A percentile compares a stretch with the other conserved stretches of the same genome.
Evolutionary conservation across 2,888 invertebrate species (phyloP).

Genomic region (Heliconius hortense): DNA sequence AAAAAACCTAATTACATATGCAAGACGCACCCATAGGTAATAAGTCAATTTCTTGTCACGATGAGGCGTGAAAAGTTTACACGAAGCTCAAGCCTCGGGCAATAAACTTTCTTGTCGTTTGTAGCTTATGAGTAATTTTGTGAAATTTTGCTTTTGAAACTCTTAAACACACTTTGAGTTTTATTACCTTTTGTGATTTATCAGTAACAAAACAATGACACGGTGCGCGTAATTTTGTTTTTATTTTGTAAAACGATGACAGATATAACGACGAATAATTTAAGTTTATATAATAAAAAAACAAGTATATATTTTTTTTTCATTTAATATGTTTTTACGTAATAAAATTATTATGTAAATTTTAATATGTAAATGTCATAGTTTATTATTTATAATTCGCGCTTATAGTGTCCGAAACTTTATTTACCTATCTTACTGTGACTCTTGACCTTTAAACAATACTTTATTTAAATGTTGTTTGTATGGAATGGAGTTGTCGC

Average conservation of each 20-base stretch:
- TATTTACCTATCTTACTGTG: slow-evolving; percentile 12
- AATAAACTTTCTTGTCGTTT: slow-evolving; percentile 57
- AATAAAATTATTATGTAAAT: not conserved
- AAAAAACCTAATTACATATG: slow-evolving; percentile 38
- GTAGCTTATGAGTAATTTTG: slow-evolving; percentile 19
- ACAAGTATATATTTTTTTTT: no score
- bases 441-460: slow-evolving; percentile 17
- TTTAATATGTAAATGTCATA: not conserved
- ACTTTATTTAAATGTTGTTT: slow-evolving; percentile 8
- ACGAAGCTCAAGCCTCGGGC: slow-evolving; percentile 54
- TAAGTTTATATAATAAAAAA: not conserved
- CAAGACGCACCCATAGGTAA: slow-evolving; percentile 28
- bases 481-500: not conserved
- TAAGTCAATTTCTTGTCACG: slow-evolving; percentile 45
- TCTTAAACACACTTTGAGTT: not conserved
- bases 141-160: slow-evolving; percentile 16
- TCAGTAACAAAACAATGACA: not conserved
- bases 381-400: not conserved
- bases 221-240: not conserved
- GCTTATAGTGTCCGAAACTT: not conserved
- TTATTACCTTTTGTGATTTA: not conserved
- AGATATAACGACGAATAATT: no score
- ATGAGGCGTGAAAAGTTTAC: slow-evolving; percentile 59
- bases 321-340: not conserved
- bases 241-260: not conserved